Percentiles rank a stretch among this genome's conserved stretches.
Conservation (phyloP, 2,797 vertebrate genomes). For the Pipistrellus pygmaeus region DNA sequence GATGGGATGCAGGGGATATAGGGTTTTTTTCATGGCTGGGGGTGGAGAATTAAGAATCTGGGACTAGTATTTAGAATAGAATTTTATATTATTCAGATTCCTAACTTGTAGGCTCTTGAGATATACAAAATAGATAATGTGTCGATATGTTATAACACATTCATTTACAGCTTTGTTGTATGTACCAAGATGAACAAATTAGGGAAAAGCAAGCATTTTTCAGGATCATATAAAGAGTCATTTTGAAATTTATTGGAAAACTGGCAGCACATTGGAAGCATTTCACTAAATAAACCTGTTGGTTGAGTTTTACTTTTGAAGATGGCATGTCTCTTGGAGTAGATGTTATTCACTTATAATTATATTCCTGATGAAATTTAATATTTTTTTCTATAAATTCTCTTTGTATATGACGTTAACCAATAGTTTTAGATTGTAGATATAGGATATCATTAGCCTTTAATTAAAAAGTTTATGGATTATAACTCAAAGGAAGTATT, state of each 20-base stretch:
- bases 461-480: slow-evolving; percentile 30
- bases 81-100: slow-evolving; percentile 24
- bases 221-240: slow-evolving; percentile 7
- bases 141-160: background rate
- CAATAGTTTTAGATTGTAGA: background rate
- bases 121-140: background rate
- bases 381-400: slow-evolving; percentile 45
- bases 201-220: slow-evolving; percentile 20
- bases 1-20: background rate
- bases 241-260: slow-evolving; percentile 61
- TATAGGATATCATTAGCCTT: background rate
- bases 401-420: slow-evolving; percentile 14
- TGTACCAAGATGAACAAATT: background rate
- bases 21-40: background rate
- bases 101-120: slow-evolving; percentile 32
- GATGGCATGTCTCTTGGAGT: background rate
- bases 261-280: background rate
- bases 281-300: slow-evolving; percentile 51
- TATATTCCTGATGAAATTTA: slow-evolving; percentile 44
- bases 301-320: slow-evolving; percentile 36
- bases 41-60: background rate
- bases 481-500: slow-evolving; percentile 35
- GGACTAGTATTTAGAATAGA: background rate
- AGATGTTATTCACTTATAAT: slow-evolving; percentile 51
- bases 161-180: slow-evolving; percentile 31